Evolutionary conservation across 1,140 invertebrate genomes (phyloP).

Genomic region (Notospermus geniculatus): DNA sequence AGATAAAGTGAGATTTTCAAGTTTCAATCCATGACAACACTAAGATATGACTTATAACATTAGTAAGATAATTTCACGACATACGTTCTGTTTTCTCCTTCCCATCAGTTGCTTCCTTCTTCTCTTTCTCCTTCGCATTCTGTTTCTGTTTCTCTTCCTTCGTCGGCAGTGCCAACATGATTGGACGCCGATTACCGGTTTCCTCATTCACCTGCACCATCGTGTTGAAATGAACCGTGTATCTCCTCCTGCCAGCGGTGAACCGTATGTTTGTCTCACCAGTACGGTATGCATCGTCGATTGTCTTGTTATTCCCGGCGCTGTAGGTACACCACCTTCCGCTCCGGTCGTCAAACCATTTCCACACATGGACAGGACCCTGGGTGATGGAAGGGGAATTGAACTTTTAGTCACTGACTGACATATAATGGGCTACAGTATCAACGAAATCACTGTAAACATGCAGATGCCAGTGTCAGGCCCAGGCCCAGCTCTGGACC

Average conservation of each 20-base stretch:
- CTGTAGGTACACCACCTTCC: constrained; percentile 81
- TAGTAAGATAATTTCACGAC: too few species aligned
- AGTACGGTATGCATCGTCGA: constrained; percentile 79
- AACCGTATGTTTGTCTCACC: constrained; percentile 74
- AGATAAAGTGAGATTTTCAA: too few species aligned
- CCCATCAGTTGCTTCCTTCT: constrained; percentile 34
- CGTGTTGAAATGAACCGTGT: constrained; percentile 76
- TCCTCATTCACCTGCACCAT: constrained; percentile 78
- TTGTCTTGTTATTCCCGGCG: constrained; percentile 72
- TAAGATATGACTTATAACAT: too few species aligned
- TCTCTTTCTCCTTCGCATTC: constrained; percentile 19
- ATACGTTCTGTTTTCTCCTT: constrained; percentile 20
- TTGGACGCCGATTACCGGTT: constrained; percentile 77
- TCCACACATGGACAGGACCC: constrained; percentile 68
- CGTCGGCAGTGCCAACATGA: constrained; percentile 70
- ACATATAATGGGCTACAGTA: too few species aligned
- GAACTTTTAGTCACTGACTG: too few species aligned
- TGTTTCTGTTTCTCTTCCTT: constrained; percentile 38
- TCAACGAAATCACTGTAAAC: too few species aligned
- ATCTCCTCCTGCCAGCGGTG: constrained; percentile 71
- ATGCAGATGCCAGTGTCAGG: too few species aligned
- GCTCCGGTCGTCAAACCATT: constrained; percentile 81
- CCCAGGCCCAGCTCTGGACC: too few species aligned
- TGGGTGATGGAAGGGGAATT: constrained; percentile 24
- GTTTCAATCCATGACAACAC: constrained; percentile 33